Conservation (phyloP, 2,888 invertebrate genomes). For the Drosophila recens region DNA sequence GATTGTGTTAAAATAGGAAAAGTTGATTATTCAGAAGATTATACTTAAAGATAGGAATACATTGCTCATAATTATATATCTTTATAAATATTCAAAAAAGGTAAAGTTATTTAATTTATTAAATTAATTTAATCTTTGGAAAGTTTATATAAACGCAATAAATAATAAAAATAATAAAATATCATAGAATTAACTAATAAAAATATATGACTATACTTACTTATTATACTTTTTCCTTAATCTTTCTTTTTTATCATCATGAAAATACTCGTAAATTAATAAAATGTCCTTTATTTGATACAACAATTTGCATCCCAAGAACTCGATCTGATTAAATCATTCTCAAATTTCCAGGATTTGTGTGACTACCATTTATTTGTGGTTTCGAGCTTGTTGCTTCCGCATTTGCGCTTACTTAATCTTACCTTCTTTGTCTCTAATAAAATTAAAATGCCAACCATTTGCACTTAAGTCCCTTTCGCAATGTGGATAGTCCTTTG, state of each 20-base stretch:
- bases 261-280: not conserved
- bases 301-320: constrained; percentile 13
- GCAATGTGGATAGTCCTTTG: constrained; percentile 55
- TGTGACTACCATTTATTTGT: constrained; percentile 41
- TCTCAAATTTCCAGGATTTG: constrained; percentile 27
- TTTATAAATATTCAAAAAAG: too few relatives aligned
- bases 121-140: too few relatives aligned
- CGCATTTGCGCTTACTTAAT: constrained; percentile 20
- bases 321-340: constrained; percentile 10
- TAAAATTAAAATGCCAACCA: constrained; percentile 73
- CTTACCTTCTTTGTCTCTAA: constrained; percentile 56
- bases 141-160: too few relatives aligned
- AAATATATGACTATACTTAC: too few relatives aligned
- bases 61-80: too few relatives aligned
- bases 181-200: too few relatives aligned
- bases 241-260: not conserved
- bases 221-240: not conserved
- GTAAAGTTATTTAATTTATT: too few relatives aligned
- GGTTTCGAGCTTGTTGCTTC: constrained; percentile 45
- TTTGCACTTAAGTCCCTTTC: constrained; percentile 67
- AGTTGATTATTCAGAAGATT: too few relatives aligned
- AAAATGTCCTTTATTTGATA: not conserved
- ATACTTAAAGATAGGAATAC: too few relatives aligned
- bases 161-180: too few relatives aligned
- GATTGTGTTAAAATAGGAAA: too few relatives aligned